These are phyloP conservation scores for Alligator sinensis DNA, from an alignment of 2,113 vertebrate species.

Conservation along the genomic window DNA sequence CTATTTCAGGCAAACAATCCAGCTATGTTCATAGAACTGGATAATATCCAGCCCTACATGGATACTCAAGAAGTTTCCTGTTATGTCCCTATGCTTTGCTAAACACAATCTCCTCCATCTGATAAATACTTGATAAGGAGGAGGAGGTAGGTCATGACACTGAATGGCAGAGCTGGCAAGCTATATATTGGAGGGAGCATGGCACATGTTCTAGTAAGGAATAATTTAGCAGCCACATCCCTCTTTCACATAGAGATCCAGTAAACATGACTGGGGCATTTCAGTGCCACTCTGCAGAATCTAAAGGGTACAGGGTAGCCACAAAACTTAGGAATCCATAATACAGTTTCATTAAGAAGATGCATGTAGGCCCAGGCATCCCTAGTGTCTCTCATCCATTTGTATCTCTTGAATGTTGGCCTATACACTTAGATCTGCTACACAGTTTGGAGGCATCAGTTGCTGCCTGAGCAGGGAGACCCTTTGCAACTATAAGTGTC, in stretches of 20 bases:
- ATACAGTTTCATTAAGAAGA: neutral
- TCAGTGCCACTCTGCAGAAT: neutral
- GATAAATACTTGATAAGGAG: neutral
- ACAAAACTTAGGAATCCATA: neutral
- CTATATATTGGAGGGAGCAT: neutral
- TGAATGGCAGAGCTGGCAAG: too few species aligned
- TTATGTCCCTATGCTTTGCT: neutral
- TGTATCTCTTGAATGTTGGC: too few species aligned
- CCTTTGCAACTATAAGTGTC: neutral
- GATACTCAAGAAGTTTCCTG: neutral
- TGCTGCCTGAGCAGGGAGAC: neutral
- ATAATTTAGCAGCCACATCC: neutral
- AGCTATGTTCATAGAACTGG: neutral
- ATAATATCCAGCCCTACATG: neutral
- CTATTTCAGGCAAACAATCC: neutral
- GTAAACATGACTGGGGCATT: neutral
- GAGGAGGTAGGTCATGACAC: neutral
- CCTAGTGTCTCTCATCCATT: neutral
- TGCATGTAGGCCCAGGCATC: neutral
- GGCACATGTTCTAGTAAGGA: neutral
- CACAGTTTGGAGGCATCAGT: neutral
- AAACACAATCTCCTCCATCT: neutral
- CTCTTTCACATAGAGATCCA: neutral
- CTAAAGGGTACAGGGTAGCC: neutral
- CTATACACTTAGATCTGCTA: too few species aligned